Evolutionary conservation across 1,140 invertebrate species (phyloP), one percentile per base, ranked within the genome.

Genomic region (Meteorus sp.): DNA sequence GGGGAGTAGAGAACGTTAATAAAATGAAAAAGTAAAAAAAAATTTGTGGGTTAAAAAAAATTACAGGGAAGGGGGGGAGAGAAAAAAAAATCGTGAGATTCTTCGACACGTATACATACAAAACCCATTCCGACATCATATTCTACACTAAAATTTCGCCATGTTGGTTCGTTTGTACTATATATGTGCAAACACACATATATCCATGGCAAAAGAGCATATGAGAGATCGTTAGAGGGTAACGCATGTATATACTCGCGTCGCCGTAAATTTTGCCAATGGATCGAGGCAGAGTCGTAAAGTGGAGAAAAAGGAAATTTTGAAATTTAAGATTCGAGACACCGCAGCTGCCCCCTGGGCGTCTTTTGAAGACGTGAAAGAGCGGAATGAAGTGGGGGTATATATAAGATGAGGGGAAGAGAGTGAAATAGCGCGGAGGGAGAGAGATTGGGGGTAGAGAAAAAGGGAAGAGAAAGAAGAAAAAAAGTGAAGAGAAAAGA

Each of bases 271-370:
- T 73, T 71, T 71, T 61, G 61, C 65, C 63, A 60, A 63, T 66
- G 63, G 66, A 67, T 72, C 63, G 64, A 52, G 53, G 62, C 64
- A 68, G 64, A 64, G 62, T 70, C 65, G 62, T 69, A 70, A 72
- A 72, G 65, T 60, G 6, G 35, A 48, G 23, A 56, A 33, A 61
- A 44, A 56, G 20, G 29, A 57, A 71, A 71, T 71, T 71, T 71
- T 63, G 63, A 71, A 71, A 71, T 71, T 71, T 71, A 71, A 71
- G 67, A 69, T 71, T 69, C 69, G 67, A 66, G 67, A 62, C 69
- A 63, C 60, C 43, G 63, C 13, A 27, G 56, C 63, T 61, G 59
- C 64, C 69, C 65, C 63, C 56, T 62, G 67, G 67, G 62, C 61
- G 64, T 65, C 23, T 41, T 55, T 60, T 55, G 25, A 35, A 53